phyloP scores from a whole-genome alignment of 2,888 invertebrate genomes.

The Neria commutata region DNA sequence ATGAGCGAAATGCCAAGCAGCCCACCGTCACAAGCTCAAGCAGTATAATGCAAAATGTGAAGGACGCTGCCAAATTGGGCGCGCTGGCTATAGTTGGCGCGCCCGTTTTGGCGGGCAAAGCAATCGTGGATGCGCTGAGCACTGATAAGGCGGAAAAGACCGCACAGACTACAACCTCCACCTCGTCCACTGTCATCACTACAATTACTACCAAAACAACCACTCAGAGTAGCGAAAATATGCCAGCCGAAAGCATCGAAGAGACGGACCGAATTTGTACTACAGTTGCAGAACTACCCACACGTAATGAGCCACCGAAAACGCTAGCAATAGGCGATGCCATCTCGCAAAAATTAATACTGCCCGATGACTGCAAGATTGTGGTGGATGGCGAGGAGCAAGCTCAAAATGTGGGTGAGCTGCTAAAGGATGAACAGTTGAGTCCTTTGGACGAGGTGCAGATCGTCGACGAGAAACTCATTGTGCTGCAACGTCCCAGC shows the following conservation, averaged over 20 bases:
- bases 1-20: conserved; percentile 32
- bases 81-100: conserved; percentile 85
- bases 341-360: conserved; percentile 70
- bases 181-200: conserved; percentile 30
- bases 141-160: conserved; percentile 53
- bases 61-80: conserved; percentile 83
- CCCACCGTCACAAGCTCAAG: conserved; percentile 16
- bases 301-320: conserved; percentile 41
- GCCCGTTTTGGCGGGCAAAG: conserved; percentile 87
- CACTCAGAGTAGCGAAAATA: conserved; percentile 20
- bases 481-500: conserved; percentile 64
- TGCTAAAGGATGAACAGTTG: conserved; percentile 73
- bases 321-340: conserved; percentile 69
- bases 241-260: neutral
- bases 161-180: conserved; percentile 37
- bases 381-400: conserved; percentile 69
- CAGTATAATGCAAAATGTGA: conserved; percentile 46
- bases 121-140: conserved; percentile 81
- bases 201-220: conserved; percentile 32
- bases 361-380: conserved; percentile 71
- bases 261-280: neutral
- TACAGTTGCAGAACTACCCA: neutral
- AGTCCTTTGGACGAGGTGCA: conserved; percentile 72
- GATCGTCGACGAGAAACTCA: conserved; percentile 69
- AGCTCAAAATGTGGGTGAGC: conserved; percentile 71